Percentiles rank a stretch among this genome's conserved stretches.
Evolutionary conservation across 2,797 vertebrate species (phyloP).

Genomic region (Perodicticus potto): DNA sequence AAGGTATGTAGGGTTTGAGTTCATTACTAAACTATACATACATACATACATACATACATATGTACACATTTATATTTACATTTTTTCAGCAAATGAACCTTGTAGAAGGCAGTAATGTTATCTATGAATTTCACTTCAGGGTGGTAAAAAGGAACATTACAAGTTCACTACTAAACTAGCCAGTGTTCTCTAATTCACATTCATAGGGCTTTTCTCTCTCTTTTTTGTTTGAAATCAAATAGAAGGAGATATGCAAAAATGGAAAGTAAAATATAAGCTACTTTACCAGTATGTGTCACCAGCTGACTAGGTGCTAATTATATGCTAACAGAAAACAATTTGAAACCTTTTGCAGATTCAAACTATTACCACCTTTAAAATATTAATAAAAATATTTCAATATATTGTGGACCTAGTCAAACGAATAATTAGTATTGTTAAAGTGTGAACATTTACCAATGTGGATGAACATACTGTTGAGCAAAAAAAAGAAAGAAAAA

Average conservation of each 20-base stretch:
- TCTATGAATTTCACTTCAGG: background rate
- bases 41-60: too few species aligned
- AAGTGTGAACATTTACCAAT: background rate
- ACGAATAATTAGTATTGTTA: slow-evolving; percentile 37
- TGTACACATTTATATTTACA: background rate
- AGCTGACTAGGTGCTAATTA: background rate
- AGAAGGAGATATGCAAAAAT: background rate
- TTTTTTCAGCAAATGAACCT: background rate
- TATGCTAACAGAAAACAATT: background rate
- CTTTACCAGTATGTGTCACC: background rate
- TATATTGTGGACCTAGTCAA: background rate
- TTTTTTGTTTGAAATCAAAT: background rate
- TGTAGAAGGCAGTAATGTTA: background rate
- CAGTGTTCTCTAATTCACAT: background rate
- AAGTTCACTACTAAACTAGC: background rate
- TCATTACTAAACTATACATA: background rate
- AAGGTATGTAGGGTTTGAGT: background rate
- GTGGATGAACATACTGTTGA: background rate
- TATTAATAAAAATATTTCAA: slow-evolving; percentile 28
- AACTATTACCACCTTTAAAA: slow-evolving; percentile 18
- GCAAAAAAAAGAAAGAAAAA: background rate
- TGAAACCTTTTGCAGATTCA: background rate
- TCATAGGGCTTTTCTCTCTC: background rate
- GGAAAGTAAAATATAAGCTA: background rate
- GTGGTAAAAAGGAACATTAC: background rate